Conservation (phyloP, 2,113 vertebrate species). For the Orientallactaga bullata region DNA sequence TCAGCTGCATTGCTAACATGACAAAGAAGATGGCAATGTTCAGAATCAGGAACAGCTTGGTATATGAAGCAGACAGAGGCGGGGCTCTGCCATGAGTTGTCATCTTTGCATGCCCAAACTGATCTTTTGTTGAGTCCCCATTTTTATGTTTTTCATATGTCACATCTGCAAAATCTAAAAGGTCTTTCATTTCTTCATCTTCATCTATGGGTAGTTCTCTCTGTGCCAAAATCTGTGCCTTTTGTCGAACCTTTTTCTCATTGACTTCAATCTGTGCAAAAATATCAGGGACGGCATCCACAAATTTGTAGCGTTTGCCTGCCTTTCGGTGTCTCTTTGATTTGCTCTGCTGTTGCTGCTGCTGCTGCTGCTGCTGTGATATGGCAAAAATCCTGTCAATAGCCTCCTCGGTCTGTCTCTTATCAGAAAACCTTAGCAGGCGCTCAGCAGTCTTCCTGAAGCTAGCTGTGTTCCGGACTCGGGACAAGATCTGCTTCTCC, state of each 20-base stretch:
- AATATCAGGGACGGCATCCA: conserved; percentile 93
- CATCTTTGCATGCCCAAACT: conserved; percentile 88
- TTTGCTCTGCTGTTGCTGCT: conserved; percentile 82
- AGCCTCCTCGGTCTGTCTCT: conserved; percentile 93
- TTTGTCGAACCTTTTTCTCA: conserved; percentile 94
- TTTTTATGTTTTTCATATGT: conserved; percentile 89
- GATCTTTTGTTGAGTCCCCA: conserved; percentile 85
- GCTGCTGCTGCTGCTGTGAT: conserved; percentile 89
- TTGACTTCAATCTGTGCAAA: conserved; percentile 97
- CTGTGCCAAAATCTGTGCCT: conserved; percentile 90
- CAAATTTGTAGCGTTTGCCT: conserved; percentile 90
- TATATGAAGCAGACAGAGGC: conserved; percentile 91
- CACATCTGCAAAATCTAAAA: conserved; percentile 93
- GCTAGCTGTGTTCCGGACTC: conserved; percentile 92
- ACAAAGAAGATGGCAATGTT: conserved; percentile 97
- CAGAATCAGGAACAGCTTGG: conserved; percentile 94
- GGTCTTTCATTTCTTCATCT: conserved; percentile 92
- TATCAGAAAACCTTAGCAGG: conserved; percentile 94
- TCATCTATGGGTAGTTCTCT: conserved; percentile 93
- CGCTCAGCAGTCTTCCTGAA: conserved; percentile 95
- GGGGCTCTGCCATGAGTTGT: conserved; percentile 86
- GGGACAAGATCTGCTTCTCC: conserved; percentile 94
- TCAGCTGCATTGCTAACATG: conserved; percentile 94
- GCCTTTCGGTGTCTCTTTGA: conserved; percentile 89
- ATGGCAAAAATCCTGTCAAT: conserved; percentile 94